These are phyloP conservation scores for Bufo gargarizans DNA, from an alignment of 2,113 vertebrate genomes.

Conservation along the genomic window DNA sequence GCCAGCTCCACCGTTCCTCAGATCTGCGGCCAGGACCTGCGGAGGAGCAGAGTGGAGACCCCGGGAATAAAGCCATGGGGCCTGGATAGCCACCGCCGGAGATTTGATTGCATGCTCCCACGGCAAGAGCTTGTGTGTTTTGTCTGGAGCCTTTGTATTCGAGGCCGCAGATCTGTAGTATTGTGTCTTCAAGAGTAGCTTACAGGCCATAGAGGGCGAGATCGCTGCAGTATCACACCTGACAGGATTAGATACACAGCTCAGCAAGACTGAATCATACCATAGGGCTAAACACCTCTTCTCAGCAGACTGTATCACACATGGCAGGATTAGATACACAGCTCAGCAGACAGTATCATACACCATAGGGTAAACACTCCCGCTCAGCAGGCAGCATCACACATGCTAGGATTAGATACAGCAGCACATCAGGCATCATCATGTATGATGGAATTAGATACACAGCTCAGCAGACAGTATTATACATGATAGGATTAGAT, in stretches of 20 bases:
- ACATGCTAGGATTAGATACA: neutral
- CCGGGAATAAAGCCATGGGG: neutral
- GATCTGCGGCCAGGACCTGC: constrained; percentile 68
- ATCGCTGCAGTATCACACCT: too few species aligned
- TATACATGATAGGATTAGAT: neutral
- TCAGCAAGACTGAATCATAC: too few species aligned
- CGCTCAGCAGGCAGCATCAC: neutral
- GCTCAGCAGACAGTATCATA: neutral
- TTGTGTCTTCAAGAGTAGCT: too few species aligned
- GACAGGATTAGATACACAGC: too few species aligned
- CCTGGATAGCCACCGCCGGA: too few species aligned
- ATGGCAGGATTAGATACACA: neutral
- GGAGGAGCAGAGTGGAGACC: too few species aligned
- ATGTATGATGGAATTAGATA: neutral
- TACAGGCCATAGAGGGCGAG: too few species aligned
- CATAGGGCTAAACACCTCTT: too few species aligned
- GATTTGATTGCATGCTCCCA: neutral
- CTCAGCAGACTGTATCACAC: neutral
- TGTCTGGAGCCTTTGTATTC: neutral
- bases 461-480: neutral
- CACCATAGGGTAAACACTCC: neutral
- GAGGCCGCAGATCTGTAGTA: neutral
- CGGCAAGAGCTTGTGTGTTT: neutral
- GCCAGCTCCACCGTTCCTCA: constrained; percentile 66
- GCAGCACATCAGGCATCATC: neutral